phyloP scores from a whole-genome alignment of 1,140 invertebrate species.

The Camponotus vicinus region DNA sequence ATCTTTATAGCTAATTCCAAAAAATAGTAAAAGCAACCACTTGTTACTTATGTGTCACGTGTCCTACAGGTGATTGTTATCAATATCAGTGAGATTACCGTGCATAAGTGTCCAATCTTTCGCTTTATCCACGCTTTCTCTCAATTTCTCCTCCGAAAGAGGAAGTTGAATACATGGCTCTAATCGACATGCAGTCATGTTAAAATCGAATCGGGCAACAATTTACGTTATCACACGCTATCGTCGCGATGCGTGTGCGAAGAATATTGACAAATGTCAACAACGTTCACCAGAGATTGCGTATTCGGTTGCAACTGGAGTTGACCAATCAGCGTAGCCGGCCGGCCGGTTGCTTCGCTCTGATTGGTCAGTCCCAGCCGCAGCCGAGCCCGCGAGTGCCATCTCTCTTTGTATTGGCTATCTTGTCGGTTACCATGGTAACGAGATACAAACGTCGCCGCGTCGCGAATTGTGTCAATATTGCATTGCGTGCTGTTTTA shows the following conservation, averaged over 20 bases:
- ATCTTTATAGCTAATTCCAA: not conserved
- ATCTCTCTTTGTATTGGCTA: no score
- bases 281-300: not conserved
- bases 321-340: no score
- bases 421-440: constrained; percentile 7
- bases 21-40: not conserved
- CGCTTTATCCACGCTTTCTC: constrained; percentile 90
- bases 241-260: not conserved
- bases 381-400: no score
- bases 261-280: not conserved
- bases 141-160: constrained; percentile 87
- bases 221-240: not conserved
- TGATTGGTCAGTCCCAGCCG: no score
- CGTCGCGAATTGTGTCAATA: not conserved
- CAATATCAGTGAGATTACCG: constrained; percentile 79
- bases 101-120: constrained; percentile 95
- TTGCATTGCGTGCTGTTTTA: no score
- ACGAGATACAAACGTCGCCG: constrained; percentile 42
- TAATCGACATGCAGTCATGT: constrained; percentile 60
- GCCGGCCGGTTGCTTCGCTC: no score
- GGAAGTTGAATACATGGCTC: constrained; percentile 85
- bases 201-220: not conserved
- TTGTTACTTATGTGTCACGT: not conserved
- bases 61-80: not conserved
- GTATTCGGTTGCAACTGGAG: no score